A percentile compares a stretch with the other conserved stretches of the same genome.
Conservation (phyloP, 2,888 invertebrate genomes). For the Hypomecis punctinalis region DNA sequence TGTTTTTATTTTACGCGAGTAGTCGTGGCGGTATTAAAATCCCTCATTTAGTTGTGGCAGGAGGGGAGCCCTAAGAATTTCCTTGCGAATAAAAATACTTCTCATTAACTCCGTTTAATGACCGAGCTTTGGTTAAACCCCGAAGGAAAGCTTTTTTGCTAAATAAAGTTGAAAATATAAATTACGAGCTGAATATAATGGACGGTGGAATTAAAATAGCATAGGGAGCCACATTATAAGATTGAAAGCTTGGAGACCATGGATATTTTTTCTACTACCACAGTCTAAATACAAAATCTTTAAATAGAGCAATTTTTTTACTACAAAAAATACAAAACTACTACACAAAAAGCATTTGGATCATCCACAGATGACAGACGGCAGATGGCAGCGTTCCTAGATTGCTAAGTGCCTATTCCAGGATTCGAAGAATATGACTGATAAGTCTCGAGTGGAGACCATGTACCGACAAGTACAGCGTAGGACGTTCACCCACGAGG, state of each 20-base stretch:
- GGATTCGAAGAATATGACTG: too few species aligned
- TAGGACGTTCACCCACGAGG: too few species aligned
- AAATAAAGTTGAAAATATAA: conserved; percentile 29
- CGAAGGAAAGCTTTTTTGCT: conserved; percentile 47
- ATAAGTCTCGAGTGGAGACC: too few species aligned
- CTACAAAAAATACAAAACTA: too few species aligned
- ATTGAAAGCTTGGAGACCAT: neutral
- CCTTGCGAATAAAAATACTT: conserved; percentile 53
- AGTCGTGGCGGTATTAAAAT: conserved; percentile 26
- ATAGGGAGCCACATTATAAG: neutral
- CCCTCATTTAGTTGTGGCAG: conserved; percentile 45
- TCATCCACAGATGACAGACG: too few species aligned
- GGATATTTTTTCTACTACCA: too few species aligned
- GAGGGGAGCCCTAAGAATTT: conserved; percentile 29
- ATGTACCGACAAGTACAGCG: too few species aligned
- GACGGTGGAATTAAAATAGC: conserved; percentile 6
- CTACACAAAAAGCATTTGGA: too few species aligned
- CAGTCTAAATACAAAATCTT: too few species aligned
- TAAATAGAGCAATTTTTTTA: too few species aligned
- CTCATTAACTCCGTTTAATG: conserved; percentile 57
- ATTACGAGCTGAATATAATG: conserved; percentile 29
- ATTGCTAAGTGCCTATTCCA: too few species aligned
- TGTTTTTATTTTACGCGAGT: conserved; percentile 18
- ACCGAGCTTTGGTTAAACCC: conserved; percentile 49
- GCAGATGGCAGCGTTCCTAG: too few species aligned